Evolutionary conservation across 2,797 vertebrate genomes (phyloP).

Genomic region (Artibeus lituratus): DNA sequence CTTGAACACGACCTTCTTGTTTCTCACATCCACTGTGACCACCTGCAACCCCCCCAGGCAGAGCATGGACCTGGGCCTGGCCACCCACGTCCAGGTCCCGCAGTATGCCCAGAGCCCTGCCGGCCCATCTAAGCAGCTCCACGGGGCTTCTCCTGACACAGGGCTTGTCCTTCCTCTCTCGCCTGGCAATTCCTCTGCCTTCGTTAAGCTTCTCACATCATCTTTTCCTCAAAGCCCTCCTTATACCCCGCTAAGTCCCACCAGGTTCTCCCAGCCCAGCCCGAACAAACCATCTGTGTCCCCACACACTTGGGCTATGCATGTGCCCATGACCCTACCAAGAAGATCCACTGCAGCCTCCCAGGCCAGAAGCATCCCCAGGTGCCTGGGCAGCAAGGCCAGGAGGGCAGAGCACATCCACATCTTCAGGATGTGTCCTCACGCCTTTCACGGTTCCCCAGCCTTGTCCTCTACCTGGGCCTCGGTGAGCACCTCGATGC

Average conservation of each 20-base stretch:
- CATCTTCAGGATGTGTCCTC: no score
- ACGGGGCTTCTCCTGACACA: neutral
- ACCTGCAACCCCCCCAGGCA: slow-evolving; percentile 81
- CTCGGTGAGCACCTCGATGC: slow-evolving; percentile 95
- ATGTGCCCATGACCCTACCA: neutral
- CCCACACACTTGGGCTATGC: neutral
- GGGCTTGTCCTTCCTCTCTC: neutral
- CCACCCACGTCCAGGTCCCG: neutral
- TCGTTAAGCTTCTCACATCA: neutral
- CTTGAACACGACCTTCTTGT: slow-evolving; percentile 91
- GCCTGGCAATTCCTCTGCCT: neutral
- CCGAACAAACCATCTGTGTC: neutral
- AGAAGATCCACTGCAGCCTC: neutral
- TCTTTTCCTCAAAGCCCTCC: neutral
- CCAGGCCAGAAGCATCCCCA: neutral
- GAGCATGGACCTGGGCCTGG: neutral
- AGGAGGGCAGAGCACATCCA: neutral
- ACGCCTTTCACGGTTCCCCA: neutral
- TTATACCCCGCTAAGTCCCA: neutral
- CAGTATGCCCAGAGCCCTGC: neutral
- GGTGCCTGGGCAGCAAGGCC: neutral
- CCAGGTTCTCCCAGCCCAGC: neutral
- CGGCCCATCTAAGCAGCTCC: neutral
- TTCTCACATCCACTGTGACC: slow-evolving; percentile 91
- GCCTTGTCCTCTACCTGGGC: slow-evolving; percentile 87